These are phyloP conservation scores for Corythaeola cristata DNA, from an alignment of 2,113 vertebrate genomes.

Conservation along the genomic window DNA sequence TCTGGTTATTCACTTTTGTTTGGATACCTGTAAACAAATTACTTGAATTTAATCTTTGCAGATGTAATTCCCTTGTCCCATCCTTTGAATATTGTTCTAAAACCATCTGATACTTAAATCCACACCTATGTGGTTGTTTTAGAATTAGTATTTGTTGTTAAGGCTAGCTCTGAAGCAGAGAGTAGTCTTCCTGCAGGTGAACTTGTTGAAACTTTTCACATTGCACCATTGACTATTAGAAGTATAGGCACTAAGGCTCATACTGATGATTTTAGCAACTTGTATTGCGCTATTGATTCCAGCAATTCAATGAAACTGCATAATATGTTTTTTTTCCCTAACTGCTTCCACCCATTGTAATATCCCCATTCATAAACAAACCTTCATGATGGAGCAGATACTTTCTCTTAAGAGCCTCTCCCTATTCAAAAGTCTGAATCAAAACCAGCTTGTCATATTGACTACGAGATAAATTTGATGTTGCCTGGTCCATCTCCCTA, in stretches of 20 bases:
- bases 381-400: neutral
- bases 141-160: neutral
- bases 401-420: slow-evolving; percentile 1
- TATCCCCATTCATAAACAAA: neutral
- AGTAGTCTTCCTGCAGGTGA: neutral
- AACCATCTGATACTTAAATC: neutral
- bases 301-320: neutral
- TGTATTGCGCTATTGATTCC: neutral
- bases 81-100: neutral
- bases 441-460: slow-evolving; percentile 73
- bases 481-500: slow-evolving; percentile 72
- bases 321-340: neutral
- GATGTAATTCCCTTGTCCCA: neutral
- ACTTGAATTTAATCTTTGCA: neutral
- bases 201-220: neutral
- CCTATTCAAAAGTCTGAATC: slow-evolving; percentile 51
- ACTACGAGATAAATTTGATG: slow-evolving; percentile 68
- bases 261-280: neutral
- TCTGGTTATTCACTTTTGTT: neutral
- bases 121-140: neutral
- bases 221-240: neutral
- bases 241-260: neutral
- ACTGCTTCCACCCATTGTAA: neutral
- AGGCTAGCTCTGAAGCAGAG: neutral
- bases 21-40: neutral